Percentiles rank a stretch among this genome's conserved stretches.
These are phyloP conservation scores for Piprites chloris DNA, from an alignment of 2,113 vertebrate species.

Conservation along the genomic window DNA sequence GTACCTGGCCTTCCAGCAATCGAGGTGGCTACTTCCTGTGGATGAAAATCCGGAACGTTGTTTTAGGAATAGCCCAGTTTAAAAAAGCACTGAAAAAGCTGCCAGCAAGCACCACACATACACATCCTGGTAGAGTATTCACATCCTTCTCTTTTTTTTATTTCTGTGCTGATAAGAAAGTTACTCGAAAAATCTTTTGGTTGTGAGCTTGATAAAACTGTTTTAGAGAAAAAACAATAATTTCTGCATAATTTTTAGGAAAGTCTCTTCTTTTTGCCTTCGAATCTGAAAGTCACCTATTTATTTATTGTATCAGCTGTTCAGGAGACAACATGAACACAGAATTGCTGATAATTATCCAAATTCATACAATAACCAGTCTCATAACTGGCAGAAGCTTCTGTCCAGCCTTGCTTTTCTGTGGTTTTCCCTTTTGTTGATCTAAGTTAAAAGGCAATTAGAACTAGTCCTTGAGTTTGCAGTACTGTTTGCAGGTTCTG, in stretches of 20 bases:
- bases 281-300: neutral
- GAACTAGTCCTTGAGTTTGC: neutral
- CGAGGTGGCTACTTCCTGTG: constrained; percentile 94
- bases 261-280: neutral
- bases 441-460: neutral
- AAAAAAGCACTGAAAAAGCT: constrained; percentile 89
- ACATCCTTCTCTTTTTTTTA: neutral
- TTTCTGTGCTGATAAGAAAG: neutral
- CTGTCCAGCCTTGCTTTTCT: neutral
- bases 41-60: constrained; percentile 94
- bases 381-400: neutral
- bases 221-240: accelerated
- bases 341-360: neutral
- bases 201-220: neutral
- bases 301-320: neutral
- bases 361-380: neutral
- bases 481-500: neutral
- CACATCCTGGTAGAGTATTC: constrained; percentile 80
- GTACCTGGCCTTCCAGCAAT: constrained; percentile 96
- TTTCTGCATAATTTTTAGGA: neutral
- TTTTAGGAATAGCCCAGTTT: constrained; percentile 90
- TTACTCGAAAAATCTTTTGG: neutral
- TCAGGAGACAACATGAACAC: neutral
- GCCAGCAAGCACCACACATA: constrained; percentile 70
- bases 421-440: neutral